Percentiles rank a stretch among this genome's conserved stretches.
phyloP scores from a whole-genome alignment of 2,888 invertebrate genomes.

The Drosophila atripex region DNA sequence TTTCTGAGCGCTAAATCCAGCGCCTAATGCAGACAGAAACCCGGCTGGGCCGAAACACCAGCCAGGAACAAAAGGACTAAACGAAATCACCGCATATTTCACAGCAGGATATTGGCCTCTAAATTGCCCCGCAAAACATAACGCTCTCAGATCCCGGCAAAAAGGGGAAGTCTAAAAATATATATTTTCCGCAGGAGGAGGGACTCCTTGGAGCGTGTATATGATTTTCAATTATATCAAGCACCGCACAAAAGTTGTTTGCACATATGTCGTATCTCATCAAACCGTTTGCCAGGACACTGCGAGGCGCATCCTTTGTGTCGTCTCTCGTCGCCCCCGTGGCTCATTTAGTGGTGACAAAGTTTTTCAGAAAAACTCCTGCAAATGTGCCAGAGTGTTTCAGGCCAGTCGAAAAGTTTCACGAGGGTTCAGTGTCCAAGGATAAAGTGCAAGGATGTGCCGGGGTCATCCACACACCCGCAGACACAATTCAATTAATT shows the following conservation, averaged over 20 bases:
- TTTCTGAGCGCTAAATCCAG: conserved; percentile 74
- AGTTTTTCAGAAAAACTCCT: conserved; percentile 59
- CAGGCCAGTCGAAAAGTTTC: conserved; percentile 20
- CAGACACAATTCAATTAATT: conserved; percentile 83
- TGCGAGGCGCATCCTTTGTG: conserved; percentile 67
- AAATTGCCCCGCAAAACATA: conserved; percentile 81
- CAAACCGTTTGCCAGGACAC: conserved; percentile 82
- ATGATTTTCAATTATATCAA: conserved; percentile 83
- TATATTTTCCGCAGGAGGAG: conserved; percentile 1
- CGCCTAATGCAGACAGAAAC: conserved; percentile 62
- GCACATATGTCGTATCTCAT: conserved; percentile 84
- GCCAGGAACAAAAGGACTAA: conserved; percentile 33
- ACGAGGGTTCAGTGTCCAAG: conserved; percentile 25
- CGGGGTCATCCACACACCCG: conserved; percentile 26
- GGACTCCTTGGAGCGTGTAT: conserved; percentile 40
- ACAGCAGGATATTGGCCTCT: conserved; percentile 83
- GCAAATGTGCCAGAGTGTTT: conserved; percentile 49
- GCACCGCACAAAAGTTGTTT: conserved; percentile 81
- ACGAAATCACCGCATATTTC: conserved; percentile 80
- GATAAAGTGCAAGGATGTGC: conserved; percentile 10
- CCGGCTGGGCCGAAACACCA: conserved; percentile 39
- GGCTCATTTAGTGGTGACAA: conserved; percentile 69
- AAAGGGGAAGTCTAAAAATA: conserved; percentile 11
- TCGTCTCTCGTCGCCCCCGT: conserved; percentile 25
- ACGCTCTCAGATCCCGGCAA: conserved; percentile 18